Base-by-base conservation (phyloP, 2,888 invertebrate genomes). In the Acronicta psi region DNA sequence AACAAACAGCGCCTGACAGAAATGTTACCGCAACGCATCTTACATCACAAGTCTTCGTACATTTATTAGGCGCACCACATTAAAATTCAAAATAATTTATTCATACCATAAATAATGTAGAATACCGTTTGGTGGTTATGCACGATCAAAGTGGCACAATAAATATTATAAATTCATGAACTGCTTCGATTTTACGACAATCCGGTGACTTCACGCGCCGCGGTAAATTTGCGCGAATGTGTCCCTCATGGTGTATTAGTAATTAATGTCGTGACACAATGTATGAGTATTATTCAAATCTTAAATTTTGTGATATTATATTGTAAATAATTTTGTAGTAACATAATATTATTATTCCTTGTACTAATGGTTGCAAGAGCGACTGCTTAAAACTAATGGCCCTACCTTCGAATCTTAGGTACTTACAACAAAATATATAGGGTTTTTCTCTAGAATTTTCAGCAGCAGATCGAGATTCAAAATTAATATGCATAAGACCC, bases 101-200 rank as follows among this genome's bases (percentile, higher is more conserved):
- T 57, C 18, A 40, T 49, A 43, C 44, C 46, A 56, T 56, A 57
- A 63, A 54, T 55, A 38, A 44, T 37, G 11, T 18, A 9, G 38
- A 36, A 16, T 20, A 10, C 41, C 17, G 38, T 34, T 40, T 38
- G n/a, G 18, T 38, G 20, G 59, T 51, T 46, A 58, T 46, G 40
- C 44, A 57, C 49, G 42, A 47, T 57, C 47, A 54, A 65, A 69
- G 59, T 75, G 60, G 40, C 63, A 68, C 51, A 72, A 65, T 65
- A 34, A 34, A 56, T 58, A 76, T 77, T 79, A 82, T 63, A 71
- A 71, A 81, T 80, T 80, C 77, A 82, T 79, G 63, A 56, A 50
- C 56, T 62, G 65, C 49, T 69, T 65, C 65, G 61, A 72, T 75
- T 75, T 77, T 73, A 81, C 52, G 66, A 67, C 57, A 40, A 60